A percentile compares a stretch with the other conserved stretches of the same genome.
These are phyloP conservation scores for Heliconius ethilla DNA, from an alignment of 2,888 invertebrate species.

Conservation along the genomic window DNA sequence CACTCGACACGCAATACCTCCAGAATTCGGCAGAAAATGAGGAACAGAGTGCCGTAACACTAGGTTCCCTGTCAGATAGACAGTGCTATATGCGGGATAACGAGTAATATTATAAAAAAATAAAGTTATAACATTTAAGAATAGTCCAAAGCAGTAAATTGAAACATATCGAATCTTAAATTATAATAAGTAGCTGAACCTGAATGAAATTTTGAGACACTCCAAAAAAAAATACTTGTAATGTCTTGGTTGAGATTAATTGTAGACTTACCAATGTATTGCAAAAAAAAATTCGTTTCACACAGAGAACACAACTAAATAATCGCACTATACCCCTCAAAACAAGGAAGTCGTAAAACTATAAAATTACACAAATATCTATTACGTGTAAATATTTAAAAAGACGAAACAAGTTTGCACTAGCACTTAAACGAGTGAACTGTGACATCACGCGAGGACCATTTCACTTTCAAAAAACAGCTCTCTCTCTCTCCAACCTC, in stretches of 20 bases:
- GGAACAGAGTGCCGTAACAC: too few species aligned
- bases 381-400: background rate
- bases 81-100: too few species aligned
- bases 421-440: slow-evolving; percentile 39
- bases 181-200: background rate
- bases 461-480: slow-evolving; percentile 69
- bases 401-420: slow-evolving; percentile 31
- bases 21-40: too few species aligned
- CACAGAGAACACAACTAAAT: background rate
- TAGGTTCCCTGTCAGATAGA: too few species aligned
- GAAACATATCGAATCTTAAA: background rate
- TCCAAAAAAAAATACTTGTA: background rate
- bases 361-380: slow-evolving; percentile 5
- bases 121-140: background rate
- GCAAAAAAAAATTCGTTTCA: background rate
- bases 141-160: background rate
- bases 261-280: background rate
- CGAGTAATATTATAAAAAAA: background rate
- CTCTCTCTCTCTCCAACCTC: slow-evolving; percentile 59
- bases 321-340: background rate
- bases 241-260: background rate
- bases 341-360: background rate
- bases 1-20: too few species aligned
- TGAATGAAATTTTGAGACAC: background rate
- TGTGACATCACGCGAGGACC: slow-evolving; percentile 64